Percentiles rank a stretch among this genome's conserved stretches.
These are phyloP conservation scores for Rhegmatorhina hoffmannsi DNA, from an alignment of 2,113 vertebrate species.

Conservation along the genomic window DNA sequence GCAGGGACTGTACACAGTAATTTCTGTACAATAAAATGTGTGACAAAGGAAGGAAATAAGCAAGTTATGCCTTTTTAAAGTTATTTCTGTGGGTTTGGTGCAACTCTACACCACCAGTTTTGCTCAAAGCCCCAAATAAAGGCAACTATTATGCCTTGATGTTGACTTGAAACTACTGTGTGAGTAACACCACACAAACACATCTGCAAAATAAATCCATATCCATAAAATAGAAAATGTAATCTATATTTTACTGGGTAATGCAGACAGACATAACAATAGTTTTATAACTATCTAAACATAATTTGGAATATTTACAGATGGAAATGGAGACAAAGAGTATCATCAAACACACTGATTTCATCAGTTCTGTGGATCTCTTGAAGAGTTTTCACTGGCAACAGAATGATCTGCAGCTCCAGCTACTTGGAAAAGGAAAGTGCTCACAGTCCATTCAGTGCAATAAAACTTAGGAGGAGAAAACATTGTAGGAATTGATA, in stretches of 20 bases:
- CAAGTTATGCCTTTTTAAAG: background rate
- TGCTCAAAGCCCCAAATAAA: background rate
- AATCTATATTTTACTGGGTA: background rate
- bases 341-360: background rate
- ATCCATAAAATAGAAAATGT: background rate
- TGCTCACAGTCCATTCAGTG: background rate
- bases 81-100: background rate
- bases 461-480: background rate
- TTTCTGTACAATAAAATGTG: background rate
- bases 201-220: background rate
- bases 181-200: background rate
- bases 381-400: background rate
- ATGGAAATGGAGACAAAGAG: background rate
- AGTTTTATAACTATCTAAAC: background rate
- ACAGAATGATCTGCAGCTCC: background rate
- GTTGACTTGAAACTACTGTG: background rate
- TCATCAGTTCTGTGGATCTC: background rate
- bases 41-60: background rate
- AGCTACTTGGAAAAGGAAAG: conserved; percentile 1
- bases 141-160: background rate
- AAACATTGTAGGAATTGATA: background rate
- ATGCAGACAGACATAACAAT: background rate
- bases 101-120: background rate
- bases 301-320: background rate
- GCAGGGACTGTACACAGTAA: background rate